phyloP scores from a whole-genome alignment of 2,888 invertebrate species.

The Parthenolecanium corni region DNA sequence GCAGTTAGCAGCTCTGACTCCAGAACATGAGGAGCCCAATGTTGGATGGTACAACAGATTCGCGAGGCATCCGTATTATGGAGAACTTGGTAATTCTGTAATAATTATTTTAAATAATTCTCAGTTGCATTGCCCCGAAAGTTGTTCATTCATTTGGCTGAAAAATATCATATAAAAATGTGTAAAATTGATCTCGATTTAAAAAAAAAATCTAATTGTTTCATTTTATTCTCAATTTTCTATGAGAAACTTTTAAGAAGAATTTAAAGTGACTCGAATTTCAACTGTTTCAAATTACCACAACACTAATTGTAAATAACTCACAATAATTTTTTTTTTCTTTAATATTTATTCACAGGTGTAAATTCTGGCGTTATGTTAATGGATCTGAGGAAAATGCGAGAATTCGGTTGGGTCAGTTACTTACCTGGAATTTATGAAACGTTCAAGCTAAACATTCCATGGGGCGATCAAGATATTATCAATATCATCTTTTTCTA shows the following conservation, averaged over 20 bases:
- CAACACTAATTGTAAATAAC: too few relatives aligned
- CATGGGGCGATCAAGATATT: slow-evolving; percentile 97
- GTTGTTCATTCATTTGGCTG: neutral
- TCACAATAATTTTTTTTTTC: neutral
- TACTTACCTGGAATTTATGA: slow-evolving; percentile 73
- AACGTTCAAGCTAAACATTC: slow-evolving; percentile 72
- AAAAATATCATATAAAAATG: neutral
- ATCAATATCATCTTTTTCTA: slow-evolving; percentile 82
- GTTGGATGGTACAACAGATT: slow-evolving; percentile 93
- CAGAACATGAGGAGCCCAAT: slow-evolving; percentile 85
- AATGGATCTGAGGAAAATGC: slow-evolving; percentile 89
- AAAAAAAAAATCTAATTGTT: too few relatives aligned
- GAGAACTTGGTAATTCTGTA: slow-evolving; percentile 67
- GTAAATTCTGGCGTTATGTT: slow-evolving; percentile 95
- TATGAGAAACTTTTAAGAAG: too few relatives aligned
- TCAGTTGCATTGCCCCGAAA: slow-evolving; percentile 8
- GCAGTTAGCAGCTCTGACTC: slow-evolving; percentile 76
- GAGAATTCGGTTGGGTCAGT: slow-evolving; percentile 71
- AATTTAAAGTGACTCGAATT: too few relatives aligned
- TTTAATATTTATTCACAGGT: slow-evolving; percentile 46
- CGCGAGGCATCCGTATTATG: slow-evolving; percentile 89
- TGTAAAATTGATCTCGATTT: neutral
- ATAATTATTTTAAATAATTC: slow-evolving; percentile 29
- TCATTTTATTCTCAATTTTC: too few relatives aligned
- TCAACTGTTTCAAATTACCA: too few relatives aligned